These are phyloP conservation scores for Asbolus verrucosus DNA, from an alignment of 1,140 invertebrate genomes.

Conservation along the genomic window DNA sequence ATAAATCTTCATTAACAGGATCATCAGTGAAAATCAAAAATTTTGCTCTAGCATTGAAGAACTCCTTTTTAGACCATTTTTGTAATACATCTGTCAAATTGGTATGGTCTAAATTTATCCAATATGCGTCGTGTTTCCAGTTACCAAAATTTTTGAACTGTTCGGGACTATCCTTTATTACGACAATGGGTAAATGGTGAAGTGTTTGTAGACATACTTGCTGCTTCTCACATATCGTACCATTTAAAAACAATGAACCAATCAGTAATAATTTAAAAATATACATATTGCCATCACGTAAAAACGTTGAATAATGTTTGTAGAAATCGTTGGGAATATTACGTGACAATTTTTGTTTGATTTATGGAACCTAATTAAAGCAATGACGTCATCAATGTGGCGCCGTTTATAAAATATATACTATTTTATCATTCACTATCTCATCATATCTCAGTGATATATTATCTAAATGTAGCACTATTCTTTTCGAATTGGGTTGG, in stretches of 20 bases:
- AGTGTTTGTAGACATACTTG: background rate
- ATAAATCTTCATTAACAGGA: background rate
- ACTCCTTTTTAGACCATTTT: background rate
- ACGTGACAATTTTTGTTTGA: too few relatives aligned
- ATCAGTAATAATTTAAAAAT: background rate
- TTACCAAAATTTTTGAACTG: background rate
- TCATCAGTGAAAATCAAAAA: background rate
- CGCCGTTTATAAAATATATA: too few relatives aligned
- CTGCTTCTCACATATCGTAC: too few relatives aligned
- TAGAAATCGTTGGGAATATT: too few relatives aligned
- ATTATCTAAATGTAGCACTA: too few relatives aligned
- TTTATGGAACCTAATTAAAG: too few relatives aligned
- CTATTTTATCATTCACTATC: too few relatives aligned
- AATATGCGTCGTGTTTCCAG: background rate
- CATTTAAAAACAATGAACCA: background rate
- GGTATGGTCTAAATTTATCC: background rate
- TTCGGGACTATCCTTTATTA: background rate
- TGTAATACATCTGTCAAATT: background rate
- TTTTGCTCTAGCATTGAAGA: constrained; percentile 3
- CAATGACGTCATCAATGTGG: too few relatives aligned
- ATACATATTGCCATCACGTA: background rate
- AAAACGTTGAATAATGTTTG: too few relatives aligned
- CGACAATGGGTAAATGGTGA: background rate
- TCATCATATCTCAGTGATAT: too few relatives aligned
- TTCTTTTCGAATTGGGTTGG: too few relatives aligned